phyloP scores from a whole-genome alignment of 1,140 invertebrate species.

The Drosophila triauraria region DNA sequence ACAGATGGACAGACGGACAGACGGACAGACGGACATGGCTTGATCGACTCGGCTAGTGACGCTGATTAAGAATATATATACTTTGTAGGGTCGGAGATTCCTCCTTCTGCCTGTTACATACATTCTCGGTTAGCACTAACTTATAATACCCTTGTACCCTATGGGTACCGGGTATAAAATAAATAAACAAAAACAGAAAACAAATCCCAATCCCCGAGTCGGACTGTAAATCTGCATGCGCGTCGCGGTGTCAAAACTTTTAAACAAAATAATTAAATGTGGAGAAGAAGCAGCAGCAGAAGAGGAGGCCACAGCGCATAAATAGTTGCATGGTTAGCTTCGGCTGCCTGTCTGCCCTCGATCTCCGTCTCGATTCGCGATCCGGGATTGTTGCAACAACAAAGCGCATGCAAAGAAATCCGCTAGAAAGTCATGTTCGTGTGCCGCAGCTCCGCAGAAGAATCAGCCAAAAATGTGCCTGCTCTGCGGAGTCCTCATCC shows the following conservation, averaged over 20 bases:
- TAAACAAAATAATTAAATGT: conserved; percentile 85
- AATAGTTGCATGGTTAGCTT: conserved; percentile 49
- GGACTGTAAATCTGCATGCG: conserved; percentile 80
- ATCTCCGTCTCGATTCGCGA: not conserved
- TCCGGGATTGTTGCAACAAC: conserved; percentile 27
- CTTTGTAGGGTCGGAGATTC: no score
- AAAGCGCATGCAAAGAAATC: conserved; percentile 78
- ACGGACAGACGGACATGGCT: no score
- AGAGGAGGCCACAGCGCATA: conserved; percentile 39
- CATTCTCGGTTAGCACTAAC: no score
- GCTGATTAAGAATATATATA: no score
- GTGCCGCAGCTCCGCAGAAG: conserved; percentile 52
- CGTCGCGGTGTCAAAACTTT: conserved; percentile 82
- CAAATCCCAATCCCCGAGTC: conserved; percentile 33
- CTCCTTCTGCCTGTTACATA: no score
- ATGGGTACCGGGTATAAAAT: no score
- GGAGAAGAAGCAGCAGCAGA: conserved; percentile 24
- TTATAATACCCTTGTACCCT: no score
- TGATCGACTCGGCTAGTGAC: no score
- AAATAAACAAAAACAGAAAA: conserved; percentile 1
- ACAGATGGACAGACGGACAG: no score
- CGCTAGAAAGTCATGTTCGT: conserved; percentile 83
- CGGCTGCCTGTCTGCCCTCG: conserved; percentile 3
- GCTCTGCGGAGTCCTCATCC: conserved; percentile 46
- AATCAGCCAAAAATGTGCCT: conserved; percentile 59